phyloP scores from a whole-genome alignment of 2,888 invertebrate species.

The Dysmachus trigonus region DNA sequence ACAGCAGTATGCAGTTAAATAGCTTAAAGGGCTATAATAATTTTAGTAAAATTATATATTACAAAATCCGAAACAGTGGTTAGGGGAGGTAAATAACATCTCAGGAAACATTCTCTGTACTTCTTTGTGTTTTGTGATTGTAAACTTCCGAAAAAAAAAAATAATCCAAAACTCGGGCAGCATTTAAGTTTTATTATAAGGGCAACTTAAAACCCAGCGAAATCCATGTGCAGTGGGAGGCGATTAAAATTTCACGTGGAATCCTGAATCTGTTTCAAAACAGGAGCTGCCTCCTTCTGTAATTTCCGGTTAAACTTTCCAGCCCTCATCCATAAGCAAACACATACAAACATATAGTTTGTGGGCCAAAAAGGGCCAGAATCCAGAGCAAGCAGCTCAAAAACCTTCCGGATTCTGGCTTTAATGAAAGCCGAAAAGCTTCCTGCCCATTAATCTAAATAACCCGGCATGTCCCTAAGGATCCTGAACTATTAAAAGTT shows the following conservation, averaged over 20 bases:
- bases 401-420: slow-evolving; percentile 3
- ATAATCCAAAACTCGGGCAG: neutral
- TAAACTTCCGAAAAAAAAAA: neutral
- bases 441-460: slow-evolving; percentile 20
- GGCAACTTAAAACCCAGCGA: neutral
- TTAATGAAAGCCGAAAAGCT: neutral
- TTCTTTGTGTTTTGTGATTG: neutral
- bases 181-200: neutral
- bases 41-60: neutral
- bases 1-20: too few relatives aligned
- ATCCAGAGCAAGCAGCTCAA: neutral
- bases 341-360: neutral
- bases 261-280: neutral
- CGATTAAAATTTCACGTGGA: neutral
- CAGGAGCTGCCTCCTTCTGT: neutral
- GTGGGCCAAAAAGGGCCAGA: neutral
- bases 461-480: neutral
- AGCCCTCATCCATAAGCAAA: neutral
- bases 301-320: neutral
- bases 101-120: neutral
- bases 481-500: slow-evolving; percentile 6
- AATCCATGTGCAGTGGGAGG: neutral
- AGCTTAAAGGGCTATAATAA: neutral
- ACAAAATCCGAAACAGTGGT: neutral
- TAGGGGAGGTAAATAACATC: neutral